Base-by-base conservation (phyloP, 2,113 vertebrate species). In the Chinchilla lanigera region DNA sequence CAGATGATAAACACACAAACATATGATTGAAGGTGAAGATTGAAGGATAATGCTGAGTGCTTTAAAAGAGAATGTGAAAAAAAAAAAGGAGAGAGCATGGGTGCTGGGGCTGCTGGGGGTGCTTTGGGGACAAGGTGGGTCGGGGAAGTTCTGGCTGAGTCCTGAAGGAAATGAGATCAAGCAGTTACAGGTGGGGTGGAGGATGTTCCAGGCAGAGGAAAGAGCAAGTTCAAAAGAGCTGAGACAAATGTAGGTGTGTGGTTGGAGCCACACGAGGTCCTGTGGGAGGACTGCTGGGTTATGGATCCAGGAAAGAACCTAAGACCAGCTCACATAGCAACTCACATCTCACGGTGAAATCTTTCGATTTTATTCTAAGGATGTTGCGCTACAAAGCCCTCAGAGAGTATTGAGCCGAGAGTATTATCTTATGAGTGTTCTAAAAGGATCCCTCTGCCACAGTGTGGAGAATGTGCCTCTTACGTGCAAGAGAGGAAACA, bases 161-260 rank as follows among this genome's bases (percentile, higher is more conserved):
- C 61, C 67, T 16, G 28, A 35, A 94, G 44, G 28, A 82, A 82
- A n/a, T 3, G 2, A 26, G 26, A 33, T 41, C 10, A 0, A 94
- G 58, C 5, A 52, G 81, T 58, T 33, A 30, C 0, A 7, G 38
- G 16, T 38, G 12, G 9, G 11, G 5, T 9, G 8, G 38, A 33
- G 44, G n/a, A 35, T 41, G 30, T 41, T 80, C 30, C 8, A 65
- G 47, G 52, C 22, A 44, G 50, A 89, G 56, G n/a, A 67, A 82
- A 60, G 16, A 61, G n/a, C 56, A 61, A 28, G 26, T 30, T n/a
- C 92, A 26, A 88, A 85, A 38, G 58, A 38, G 33, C 87, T 33
- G 24, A 58, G 81, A 56, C 44, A 7, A 26, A 38, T 0, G 3
- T 1, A 1, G 7, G 3, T 38, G 17, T n/a, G 1, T n/a, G 7